Conservation (phyloP, 23 tunicate species). For the Diplosoma virens region DNA sequence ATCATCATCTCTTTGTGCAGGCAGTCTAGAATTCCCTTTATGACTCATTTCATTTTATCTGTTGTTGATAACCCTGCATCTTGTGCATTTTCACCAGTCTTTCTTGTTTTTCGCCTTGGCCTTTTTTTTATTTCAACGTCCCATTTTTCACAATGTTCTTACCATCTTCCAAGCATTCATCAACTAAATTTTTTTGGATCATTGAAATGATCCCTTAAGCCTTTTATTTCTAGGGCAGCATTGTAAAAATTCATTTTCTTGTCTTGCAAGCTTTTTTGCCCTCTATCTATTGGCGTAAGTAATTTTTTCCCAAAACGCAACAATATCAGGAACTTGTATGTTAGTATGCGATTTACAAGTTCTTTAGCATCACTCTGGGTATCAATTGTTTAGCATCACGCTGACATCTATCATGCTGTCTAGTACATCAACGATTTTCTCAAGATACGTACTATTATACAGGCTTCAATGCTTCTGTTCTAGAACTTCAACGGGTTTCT, state of each 20-base stretch:
- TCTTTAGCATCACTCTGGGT: slow-evolving; percentile 2
- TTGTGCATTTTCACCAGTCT: slow-evolving; percentile 10
- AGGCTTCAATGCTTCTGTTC: slow-evolving; percentile 15
- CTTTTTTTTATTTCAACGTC: not conserved
- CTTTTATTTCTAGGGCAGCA: slow-evolving; percentile 2
- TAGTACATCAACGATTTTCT: slow-evolving; percentile 18
- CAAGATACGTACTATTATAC: slow-evolving; percentile 10
- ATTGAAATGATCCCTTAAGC: slow-evolving; percentile 6
- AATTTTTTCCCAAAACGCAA: not conserved
- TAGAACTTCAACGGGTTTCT: slow-evolving; percentile 12
- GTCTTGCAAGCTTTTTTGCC: slow-evolving; percentile 2
- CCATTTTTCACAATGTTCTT: not conserved
- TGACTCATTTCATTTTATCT: slow-evolving; percentile 7
- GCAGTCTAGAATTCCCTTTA: slow-evolving; percentile 1
- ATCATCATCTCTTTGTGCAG: slow-evolving; percentile 1
- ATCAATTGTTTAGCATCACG: slow-evolving; percentile 3
- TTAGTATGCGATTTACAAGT: not conserved
- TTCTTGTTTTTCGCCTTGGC: slow-evolving; percentile 7
- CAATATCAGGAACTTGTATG: slow-evolving; percentile 6
- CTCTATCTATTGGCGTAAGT: slow-evolving; percentile 16
- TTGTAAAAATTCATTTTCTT: not conserved
- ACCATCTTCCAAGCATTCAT: slow-evolving; percentile 10
- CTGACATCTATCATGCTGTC: not conserved
- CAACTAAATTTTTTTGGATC: not conserved
- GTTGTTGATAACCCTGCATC: slow-evolving; percentile 15